A percentile compares a stretch with the other conserved stretches of the same genome.
Conservation (phyloP, 2,797 vertebrate genomes). For the Sylvilagus floridanus region DNA sequence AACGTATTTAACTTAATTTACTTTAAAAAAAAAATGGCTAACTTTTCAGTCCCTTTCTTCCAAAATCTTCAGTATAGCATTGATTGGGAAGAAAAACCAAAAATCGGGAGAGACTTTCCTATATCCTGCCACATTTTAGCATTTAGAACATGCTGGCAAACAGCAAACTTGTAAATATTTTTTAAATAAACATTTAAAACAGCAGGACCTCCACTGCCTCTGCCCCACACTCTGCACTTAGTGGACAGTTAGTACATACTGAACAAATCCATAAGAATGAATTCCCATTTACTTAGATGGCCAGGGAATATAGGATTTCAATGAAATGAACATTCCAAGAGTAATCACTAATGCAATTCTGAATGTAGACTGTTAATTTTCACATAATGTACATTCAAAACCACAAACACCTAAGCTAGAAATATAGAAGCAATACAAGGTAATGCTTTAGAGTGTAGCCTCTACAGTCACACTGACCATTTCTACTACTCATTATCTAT, state of each 20-base stretch:
- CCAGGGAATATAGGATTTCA: neutral
- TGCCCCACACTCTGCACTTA: neutral
- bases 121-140: neutral
- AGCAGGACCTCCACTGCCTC: neutral
- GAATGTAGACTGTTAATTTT: neutral
- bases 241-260: neutral
- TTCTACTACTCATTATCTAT: conserved; percentile 15
- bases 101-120: neutral
- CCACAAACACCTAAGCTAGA: neutral
- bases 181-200: neutral
- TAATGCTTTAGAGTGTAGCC: neutral
- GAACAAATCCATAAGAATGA: conserved; percentile 23
- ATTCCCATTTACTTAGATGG: neutral
- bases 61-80: conserved; percentile 24
- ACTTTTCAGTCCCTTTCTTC: neutral
- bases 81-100: conserved; percentile 10
- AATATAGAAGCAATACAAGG: neutral
- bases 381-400: conserved; percentile 28
- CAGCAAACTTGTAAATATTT: neutral
- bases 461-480: neutral
- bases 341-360: neutral
- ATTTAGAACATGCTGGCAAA: neutral
- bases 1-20: conserved; percentile 27
- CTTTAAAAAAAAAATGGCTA: neutral
- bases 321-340: conserved; percentile 42